A percentile compares a stretch with the other conserved stretches of the same genome.
phyloP scores from a whole-genome alignment of 2,797 vertebrate species.

The Leuciscus waleckii region DNA sequence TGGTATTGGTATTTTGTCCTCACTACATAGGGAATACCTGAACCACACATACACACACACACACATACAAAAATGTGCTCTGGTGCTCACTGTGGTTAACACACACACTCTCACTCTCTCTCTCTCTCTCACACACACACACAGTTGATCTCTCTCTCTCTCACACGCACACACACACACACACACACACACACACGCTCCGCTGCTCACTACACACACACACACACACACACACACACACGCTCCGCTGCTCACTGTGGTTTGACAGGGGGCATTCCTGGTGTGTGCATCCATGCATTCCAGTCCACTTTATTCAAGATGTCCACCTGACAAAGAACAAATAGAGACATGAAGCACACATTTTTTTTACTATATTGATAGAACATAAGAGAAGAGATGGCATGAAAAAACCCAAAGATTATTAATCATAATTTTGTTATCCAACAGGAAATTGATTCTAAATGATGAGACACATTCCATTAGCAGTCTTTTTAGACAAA shows the following conservation, averaged over 20 bases:
- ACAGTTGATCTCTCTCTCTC: too few relatives aligned
- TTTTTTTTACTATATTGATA: not conserved
- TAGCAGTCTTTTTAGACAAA: not conserved
- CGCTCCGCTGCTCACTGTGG: slow-evolving; percentile 78
- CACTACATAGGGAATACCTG: not conserved
- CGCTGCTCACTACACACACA: too few relatives aligned
- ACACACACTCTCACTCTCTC: too few relatives aligned
- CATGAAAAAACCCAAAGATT: not conserved
- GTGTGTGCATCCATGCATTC: slow-evolving; percentile 91
- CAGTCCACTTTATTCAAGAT: slow-evolving; percentile 93
- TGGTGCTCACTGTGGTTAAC: slow-evolving; percentile 83
- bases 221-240: not conserved
- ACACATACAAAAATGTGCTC: not conserved
- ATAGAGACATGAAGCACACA: not conserved
- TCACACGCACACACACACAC: too few relatives aligned
- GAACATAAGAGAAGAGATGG: not conserved
- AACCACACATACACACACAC: not conserved
- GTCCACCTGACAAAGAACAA: slow-evolving; percentile 79
- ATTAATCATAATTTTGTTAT: not conserved
- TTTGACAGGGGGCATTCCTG: slow-evolving; percentile 92
- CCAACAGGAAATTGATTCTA: not conserved
- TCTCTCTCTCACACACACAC: too few relatives aligned
- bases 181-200: too few relatives aligned
- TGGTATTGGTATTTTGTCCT: too few relatives aligned
- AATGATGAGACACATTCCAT: not conserved